These are phyloP conservation scores for Dryadula phaetusa DNA, from an alignment of 2,888 invertebrate species.

Conservation along the genomic window DNA sequence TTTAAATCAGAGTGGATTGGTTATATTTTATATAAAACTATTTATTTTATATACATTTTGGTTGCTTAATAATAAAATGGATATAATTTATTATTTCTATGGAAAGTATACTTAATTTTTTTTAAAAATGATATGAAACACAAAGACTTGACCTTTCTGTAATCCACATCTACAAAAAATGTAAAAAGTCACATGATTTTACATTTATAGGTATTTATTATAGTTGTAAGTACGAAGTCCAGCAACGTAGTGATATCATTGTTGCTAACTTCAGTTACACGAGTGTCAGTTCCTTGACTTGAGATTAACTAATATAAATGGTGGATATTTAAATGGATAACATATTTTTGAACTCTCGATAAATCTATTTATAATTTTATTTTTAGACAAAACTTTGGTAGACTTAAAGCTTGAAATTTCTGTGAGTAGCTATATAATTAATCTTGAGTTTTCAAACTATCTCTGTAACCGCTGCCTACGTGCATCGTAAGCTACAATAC, in stretches of 20 bases:
- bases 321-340: neutral
- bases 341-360: neutral
- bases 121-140: no score
- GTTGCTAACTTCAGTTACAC: constrained; percentile 23
- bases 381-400: neutral
- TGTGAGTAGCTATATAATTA: neutral
- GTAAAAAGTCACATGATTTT: constrained; percentile 20
- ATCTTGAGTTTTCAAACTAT: neutral
- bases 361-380: neutral
- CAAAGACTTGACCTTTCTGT: no score
- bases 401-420: neutral
- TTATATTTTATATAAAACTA: no score
- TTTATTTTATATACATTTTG: no score
- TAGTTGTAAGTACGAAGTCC: neutral
- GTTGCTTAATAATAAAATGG: no score
- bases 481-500: no score
- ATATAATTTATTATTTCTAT: no score
- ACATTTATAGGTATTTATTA: neutral
- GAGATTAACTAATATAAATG: constrained; percentile 12
- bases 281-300: constrained; percentile 27
- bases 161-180: no score
- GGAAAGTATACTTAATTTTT: no score
- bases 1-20: no score
- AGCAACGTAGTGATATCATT: constrained; percentile 17
- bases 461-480: neutral